Conservation (phyloP, 2,797 vertebrate species). For the Phataginus tetradactyla region DNA sequence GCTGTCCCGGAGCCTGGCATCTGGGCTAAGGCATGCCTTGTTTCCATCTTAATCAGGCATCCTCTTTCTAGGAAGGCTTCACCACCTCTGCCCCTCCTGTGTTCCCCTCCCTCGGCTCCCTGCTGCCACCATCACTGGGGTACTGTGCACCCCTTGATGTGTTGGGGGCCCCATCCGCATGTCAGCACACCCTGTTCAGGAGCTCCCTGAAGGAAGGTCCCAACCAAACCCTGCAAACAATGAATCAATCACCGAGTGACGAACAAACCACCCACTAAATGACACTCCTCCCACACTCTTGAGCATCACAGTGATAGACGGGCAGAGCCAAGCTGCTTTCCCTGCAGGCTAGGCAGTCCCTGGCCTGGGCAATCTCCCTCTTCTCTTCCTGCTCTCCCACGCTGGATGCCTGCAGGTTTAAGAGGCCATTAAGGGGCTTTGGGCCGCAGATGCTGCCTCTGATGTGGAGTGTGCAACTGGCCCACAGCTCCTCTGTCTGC, state of each 20-base stretch:
- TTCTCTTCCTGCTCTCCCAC: not conserved
- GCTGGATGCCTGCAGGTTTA: not conserved
- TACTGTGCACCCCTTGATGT: not conserved
- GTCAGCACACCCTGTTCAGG: not conserved
- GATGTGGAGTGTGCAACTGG: rapidly evolving
- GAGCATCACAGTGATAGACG: not conserved
- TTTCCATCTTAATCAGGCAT: not conserved
- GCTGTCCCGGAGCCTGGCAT: not conserved
- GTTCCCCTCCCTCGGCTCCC: not conserved
- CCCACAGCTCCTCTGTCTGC: not conserved
- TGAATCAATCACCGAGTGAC: not conserved
- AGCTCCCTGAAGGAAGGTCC: not conserved
- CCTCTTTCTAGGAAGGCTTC: not conserved
- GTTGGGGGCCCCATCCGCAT: not conserved
- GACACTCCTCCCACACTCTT: rapidly evolving
- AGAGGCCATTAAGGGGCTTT: not conserved
- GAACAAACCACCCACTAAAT: not conserved
- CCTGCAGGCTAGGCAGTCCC: not conserved
- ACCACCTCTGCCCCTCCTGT: not conserved
- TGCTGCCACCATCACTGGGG: not conserved
- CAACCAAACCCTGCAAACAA: not conserved
- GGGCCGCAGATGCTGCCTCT: not conserved
- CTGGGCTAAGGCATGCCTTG: not conserved
- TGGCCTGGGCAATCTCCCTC: not conserved
- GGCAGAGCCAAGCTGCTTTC: not conserved